phyloP scores from a whole-genome alignment of 2,888 invertebrate species.

The Netelia inedita region DNA sequence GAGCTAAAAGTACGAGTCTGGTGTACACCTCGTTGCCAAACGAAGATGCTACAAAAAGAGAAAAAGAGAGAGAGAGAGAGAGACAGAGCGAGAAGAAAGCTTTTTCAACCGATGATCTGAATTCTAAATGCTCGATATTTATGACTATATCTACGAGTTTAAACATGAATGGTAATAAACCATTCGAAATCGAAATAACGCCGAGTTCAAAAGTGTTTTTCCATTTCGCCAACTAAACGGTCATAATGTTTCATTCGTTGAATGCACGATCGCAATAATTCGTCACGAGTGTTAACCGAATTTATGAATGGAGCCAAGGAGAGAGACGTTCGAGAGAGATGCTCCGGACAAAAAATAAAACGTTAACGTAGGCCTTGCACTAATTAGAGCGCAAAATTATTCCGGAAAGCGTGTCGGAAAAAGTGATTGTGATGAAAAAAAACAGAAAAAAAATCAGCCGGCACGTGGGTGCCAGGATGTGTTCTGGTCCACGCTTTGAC shows the following conservation, averaged over 20 bases:
- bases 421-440: slow-evolving; percentile 41
- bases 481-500: slow-evolving; percentile 69
- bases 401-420: slow-evolving; percentile 47
- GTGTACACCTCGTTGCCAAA: slow-evolving; percentile 56
- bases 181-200: slow-evolving; percentile 36
- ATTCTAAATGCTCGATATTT: slow-evolving; percentile 38
- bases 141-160: neutral
- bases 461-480: slow-evolving; percentile 75
- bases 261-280: slow-evolving; percentile 56
- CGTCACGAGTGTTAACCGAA: slow-evolving; percentile 59
- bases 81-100: slow-evolving; percentile 17
- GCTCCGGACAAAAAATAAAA: slow-evolving; percentile 13
- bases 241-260: slow-evolving; percentile 12
- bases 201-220: slow-evolving; percentile 52
- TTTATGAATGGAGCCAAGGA: slow-evolving; percentile 57
- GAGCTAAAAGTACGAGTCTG: slow-evolving; percentile 73
- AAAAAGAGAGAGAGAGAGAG: slow-evolving; percentile 1
- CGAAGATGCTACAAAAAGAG: neutral
- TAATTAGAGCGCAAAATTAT: slow-evolving; percentile 58
- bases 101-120: slow-evolving; percentile 63
- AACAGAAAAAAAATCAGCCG: slow-evolving; percentile 68
- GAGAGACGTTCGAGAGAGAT: neutral
- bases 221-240: slow-evolving; percentile 44
- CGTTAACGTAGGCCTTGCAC: slow-evolving; percentile 21
- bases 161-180: neutral